These are phyloP conservation scores for Axinella damicornis DNA, from an alignment of 37 sponge, comb jelly and placozoan genomes.

Conservation along the genomic window DNA sequence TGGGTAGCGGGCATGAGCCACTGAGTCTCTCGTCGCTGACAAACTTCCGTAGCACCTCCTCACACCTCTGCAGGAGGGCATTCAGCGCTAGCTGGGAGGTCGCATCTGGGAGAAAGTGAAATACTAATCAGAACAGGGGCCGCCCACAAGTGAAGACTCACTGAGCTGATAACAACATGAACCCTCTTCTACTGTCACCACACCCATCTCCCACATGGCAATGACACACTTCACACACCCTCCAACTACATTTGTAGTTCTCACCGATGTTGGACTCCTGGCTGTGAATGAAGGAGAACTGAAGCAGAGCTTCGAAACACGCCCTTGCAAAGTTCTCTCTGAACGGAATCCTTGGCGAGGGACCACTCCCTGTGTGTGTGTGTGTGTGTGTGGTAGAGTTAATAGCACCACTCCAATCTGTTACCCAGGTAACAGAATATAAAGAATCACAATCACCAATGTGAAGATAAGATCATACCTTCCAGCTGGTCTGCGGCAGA, in stretches of 20 bases:
- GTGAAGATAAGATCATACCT: constrained; percentile 51
- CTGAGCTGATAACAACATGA: no score
- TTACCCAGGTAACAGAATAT: no score
- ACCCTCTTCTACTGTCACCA: no score
- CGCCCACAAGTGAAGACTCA: no score
- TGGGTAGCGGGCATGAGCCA: constrained; percentile 83
- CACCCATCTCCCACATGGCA: constrained; percentile 1
- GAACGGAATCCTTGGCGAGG: constrained; percentile 23
- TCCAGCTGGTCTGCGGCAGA: constrained; percentile 62
- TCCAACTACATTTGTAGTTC: no score
- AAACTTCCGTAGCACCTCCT: constrained; percentile 75
- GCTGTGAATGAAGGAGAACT: constrained; percentile 80
- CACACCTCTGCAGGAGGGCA: constrained; percentile 78
- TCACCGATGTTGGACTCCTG: constrained; percentile 39
- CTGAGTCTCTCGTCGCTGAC: constrained; percentile 78
- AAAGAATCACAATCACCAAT: no score
- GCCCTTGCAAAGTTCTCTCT: constrained; percentile 88
- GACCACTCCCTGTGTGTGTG: neutral
- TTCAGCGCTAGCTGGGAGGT: constrained; percentile 77
- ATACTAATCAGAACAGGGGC: no score
- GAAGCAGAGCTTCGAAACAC: constrained; percentile 93
- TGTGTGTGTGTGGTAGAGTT: neutral
- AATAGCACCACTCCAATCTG: no score
- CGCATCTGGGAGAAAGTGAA: constrained; percentile 4
- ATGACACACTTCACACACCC: no score